A percentile compares a stretch with the other conserved stretches of the same genome.
Conservation (phyloP, 2,113 vertebrate genomes). For the Phoenicopterus ruber region DNA sequence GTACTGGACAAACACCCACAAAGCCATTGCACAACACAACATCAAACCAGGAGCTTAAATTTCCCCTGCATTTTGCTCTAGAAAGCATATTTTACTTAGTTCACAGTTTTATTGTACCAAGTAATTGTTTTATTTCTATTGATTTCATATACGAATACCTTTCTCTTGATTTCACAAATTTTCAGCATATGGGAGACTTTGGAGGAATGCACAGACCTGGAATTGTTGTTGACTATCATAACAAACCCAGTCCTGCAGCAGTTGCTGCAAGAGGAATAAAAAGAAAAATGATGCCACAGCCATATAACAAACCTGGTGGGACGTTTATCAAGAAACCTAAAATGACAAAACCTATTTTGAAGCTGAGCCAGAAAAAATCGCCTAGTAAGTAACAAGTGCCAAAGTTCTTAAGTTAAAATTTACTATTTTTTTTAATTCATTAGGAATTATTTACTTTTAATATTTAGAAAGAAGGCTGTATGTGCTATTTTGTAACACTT, state of each 20-base stretch:
- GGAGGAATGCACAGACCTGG: conserved; percentile 80
- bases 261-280: conserved; percentile 83
- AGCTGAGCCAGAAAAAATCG: conserved; percentile 73
- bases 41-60: conserved; percentile 37
- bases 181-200: conserved; percentile 82
- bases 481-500: not conserved
- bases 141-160: conserved; percentile 56
- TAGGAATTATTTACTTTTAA: not conserved
- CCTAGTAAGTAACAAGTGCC: conserved; percentile 71
- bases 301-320: conserved; percentile 77
- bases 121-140: conserved; percentile 34
- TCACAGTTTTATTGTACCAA: conserved; percentile 28
- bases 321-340: conserved; percentile 83
- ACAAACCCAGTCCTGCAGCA: conserved; percentile 77
- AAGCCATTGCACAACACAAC: conserved; percentile 24
- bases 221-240: conserved; percentile 79
- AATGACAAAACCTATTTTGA: conserved; percentile 77
- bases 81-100: conserved; percentile 38
- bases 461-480: not conserved
- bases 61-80: conserved; percentile 50
- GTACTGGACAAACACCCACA: conserved; percentile 32
- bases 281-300: conserved; percentile 80
- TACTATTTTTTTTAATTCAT: not conserved
- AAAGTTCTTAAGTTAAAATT: not conserved
- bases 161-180: conserved; percentile 71